A percentile compares a stretch with the other conserved stretches of the same genome.
Evolutionary conservation across 2,797 vertebrate genomes (phyloP).

Genomic region (Karalla daura): DNA sequence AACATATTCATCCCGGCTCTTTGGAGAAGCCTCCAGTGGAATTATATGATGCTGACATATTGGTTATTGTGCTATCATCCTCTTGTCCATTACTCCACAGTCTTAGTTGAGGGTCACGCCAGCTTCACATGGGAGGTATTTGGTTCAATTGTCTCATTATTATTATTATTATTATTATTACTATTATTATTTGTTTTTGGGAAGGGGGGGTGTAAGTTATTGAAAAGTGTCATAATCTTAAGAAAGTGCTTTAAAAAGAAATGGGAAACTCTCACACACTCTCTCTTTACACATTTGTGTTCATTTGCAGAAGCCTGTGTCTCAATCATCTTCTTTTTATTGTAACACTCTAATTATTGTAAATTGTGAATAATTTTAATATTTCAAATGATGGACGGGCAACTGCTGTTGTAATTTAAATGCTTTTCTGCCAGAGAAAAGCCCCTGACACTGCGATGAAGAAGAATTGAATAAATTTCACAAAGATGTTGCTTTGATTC

Average conservation of each 20-base stretch:
- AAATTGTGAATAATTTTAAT: slow-evolving; percentile 95
- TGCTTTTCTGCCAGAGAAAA: slow-evolving; percentile 88
- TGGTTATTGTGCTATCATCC: slow-evolving; percentile 86
- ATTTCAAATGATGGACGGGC: slow-evolving; percentile 87
- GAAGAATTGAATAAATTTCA: slow-evolving; percentile 95
- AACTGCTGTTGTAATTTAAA: slow-evolving; percentile 91
- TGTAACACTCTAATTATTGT: slow-evolving; percentile 92
- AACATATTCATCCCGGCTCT: slow-evolving; percentile 80
- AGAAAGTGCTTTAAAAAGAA: slow-evolving; percentile 83
- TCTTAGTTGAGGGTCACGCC: slow-evolving; percentile 79
- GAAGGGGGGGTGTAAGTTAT: slow-evolving; percentile 78
- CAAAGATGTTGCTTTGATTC: slow-evolving; percentile 87
- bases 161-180: too few species aligned
- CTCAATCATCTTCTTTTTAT: slow-evolving; percentile 84
- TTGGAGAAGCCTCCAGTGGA: slow-evolving; percentile 73
- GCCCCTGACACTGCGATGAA: slow-evolving; percentile 85
- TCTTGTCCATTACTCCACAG: slow-evolving; percentile 79
- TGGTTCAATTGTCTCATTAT: slow-evolving; percentile 72
- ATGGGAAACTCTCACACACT: slow-evolving; percentile 70
- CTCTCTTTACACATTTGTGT: slow-evolving; percentile 86
- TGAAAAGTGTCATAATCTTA: slow-evolving; percentile 80
- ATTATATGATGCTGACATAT: slow-evolving; percentile 83
- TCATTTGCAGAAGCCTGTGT: slow-evolving; percentile 87
- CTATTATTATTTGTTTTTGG: too few species aligned
- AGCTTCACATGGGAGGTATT: slow-evolving; percentile 75